These are phyloP conservation scores for Tinea trinotella DNA, from an alignment of 2,888 invertebrate species.

Conservation along the genomic window DNA sequence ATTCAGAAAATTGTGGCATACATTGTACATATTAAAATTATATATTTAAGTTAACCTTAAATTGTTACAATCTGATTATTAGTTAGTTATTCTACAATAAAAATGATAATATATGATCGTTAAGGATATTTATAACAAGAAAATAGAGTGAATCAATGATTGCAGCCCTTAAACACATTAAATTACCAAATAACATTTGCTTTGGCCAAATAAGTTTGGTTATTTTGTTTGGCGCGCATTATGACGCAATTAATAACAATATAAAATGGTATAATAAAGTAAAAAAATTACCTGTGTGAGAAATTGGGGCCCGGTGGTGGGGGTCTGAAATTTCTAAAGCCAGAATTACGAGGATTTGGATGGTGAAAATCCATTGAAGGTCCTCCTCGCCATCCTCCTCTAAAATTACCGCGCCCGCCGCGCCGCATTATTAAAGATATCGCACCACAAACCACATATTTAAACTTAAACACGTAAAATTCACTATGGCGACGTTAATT, in stretches of 20 bases:
- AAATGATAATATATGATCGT: too few relatives aligned
- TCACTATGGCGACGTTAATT: not conserved
- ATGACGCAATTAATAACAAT: slow-evolving; percentile 28
- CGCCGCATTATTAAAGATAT: slow-evolving; percentile 43
- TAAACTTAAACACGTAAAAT: not conserved
- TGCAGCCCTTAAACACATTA: too few relatives aligned
- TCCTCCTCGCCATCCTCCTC: slow-evolving; percentile 59
- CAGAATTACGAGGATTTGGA: slow-evolving; percentile 25
- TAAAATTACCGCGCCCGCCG: slow-evolving; percentile 66
- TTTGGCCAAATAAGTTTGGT: not conserved
- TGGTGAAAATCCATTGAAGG: slow-evolving; percentile 50
- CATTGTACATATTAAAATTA: too few relatives aligned
- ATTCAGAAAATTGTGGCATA: too few relatives aligned
- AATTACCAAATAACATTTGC: not conserved
- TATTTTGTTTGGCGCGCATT: slow-evolving; percentile 36
- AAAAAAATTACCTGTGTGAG: slow-evolving; percentile 38
- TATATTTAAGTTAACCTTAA: too few relatives aligned
- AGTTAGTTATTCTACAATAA: too few relatives aligned
- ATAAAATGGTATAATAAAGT: not conserved
- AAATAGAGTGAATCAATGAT: too few relatives aligned
- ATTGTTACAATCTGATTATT: too few relatives aligned
- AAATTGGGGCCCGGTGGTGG: slow-evolving; percentile 25
- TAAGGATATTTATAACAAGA: too few relatives aligned
- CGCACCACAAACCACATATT: not conserved
- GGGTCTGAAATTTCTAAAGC: slow-evolving; percentile 35